A percentile compares a stretch with the other conserved stretches of the same genome.
These are phyloP conservation scores for Phataginus tricuspis DNA, from an alignment of 2,797 vertebrate genomes.

Conservation along the genomic window DNA sequence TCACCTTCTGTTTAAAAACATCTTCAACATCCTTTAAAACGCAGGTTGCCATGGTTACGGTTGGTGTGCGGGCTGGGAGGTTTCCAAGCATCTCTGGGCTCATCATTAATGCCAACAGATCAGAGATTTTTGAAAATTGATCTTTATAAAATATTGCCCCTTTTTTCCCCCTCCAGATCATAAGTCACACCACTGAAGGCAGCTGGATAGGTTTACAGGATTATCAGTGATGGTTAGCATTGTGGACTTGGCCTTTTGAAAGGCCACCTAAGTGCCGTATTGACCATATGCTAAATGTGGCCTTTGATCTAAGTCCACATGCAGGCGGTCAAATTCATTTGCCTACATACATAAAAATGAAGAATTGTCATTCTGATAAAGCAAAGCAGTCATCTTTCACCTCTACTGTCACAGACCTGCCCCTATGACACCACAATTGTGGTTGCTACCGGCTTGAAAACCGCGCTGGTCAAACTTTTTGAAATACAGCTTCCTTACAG, in stretches of 20 bases:
- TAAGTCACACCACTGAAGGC: conserved; percentile 63
- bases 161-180: background rate
- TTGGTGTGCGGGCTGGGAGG: conserved; percentile 59
- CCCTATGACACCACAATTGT: conserved; percentile 31
- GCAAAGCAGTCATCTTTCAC: background rate
- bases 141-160: conserved; percentile 74
- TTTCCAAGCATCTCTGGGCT: conserved; percentile 57
- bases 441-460: background rate
- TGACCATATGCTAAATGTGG: conserved; percentile 32
- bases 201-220: conserved; percentile 56
- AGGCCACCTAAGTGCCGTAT: background rate
- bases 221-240: background rate
- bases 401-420: background rate
- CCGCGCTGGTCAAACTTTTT: background rate
- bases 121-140: conserved; percentile 73
- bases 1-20: conserved; percentile 80
- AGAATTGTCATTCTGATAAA: background rate
- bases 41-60: conserved; percentile 73
- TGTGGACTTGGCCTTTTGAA: conserved; percentile 43
- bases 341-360: conserved; percentile 1
- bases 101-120: conserved; percentile 64
- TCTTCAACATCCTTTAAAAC: conserved; percentile 66
- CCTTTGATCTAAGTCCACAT: conserved; percentile 15
- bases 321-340: conserved; percentile 19
- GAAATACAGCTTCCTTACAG: background rate